These are phyloP conservation scores for Andrena cerasifolii DNA, from an alignment of 1,140 invertebrate genomes.

Conservation along the genomic window DNA sequence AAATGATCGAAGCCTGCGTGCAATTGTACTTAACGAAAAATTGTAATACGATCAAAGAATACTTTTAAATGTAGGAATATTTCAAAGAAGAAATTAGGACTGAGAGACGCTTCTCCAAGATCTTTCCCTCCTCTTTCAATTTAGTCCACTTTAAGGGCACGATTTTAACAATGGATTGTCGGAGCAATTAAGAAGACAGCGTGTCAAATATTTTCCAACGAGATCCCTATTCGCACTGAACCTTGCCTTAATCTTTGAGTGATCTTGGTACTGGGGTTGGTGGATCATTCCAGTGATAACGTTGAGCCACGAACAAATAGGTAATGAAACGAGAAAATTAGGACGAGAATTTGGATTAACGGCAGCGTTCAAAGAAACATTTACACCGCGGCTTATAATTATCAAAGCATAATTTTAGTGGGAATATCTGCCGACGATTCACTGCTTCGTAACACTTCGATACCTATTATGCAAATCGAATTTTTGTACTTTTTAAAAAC, in stretches of 20 bases:
- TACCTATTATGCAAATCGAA: background rate
- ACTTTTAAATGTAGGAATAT: no score
- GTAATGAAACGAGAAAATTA: background rate
- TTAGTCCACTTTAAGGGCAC: no score
- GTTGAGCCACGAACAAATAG: background rate
- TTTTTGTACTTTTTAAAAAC: background rate
- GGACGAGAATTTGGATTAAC: background rate
- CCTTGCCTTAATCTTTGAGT: background rate
- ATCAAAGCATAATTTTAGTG: constrained; percentile 24
- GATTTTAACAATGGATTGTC: no score
- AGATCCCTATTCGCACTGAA: background rate
- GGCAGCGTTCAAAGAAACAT: background rate
- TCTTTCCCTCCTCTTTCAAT: no score
- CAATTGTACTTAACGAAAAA: no score
- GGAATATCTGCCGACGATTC: background rate
- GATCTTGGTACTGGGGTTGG: background rate
- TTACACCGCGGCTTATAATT: constrained; percentile 6
- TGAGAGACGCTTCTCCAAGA: no score
- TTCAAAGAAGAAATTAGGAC: no score
- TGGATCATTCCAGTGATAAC: background rate
- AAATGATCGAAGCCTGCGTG: no score
- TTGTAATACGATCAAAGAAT: no score
- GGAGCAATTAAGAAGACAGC: background rate
- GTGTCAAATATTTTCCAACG: background rate
- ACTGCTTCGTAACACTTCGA: background rate